Evolutionary conservation across 2,888 invertebrate species (phyloP).

Genomic region (Gisinianus flammeolus): DNA sequence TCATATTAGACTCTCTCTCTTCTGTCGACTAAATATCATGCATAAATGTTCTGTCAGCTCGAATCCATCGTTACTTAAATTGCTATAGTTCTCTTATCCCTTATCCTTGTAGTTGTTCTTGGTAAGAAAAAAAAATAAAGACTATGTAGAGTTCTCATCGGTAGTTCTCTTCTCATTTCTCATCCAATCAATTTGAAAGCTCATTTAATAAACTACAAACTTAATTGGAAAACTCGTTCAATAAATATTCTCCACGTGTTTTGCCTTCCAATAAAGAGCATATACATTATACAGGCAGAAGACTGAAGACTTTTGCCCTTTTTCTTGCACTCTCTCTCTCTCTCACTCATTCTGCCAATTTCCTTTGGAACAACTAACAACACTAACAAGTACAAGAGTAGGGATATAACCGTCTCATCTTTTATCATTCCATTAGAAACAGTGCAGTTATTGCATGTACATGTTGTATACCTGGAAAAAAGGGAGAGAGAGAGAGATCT

Average conservation of each 20-base stretch:
- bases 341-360: not conserved
- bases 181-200: slow-evolving; percentile 19
- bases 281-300: not conserved
- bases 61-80: too few species aligned
- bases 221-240: slow-evolving; percentile 29
- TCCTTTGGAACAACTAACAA: not conserved
- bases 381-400: not conserved
- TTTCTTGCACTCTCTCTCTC: not conserved
- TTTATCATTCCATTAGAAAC: too few species aligned
- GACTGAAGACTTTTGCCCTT: not conserved
- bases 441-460: not conserved
- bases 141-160: too few species aligned
- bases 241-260: slow-evolving; percentile 28
- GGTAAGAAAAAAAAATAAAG: too few species aligned
- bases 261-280: not conserved
- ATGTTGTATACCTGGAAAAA: not conserved
- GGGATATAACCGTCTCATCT: not conserved
- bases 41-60: too few species aligned
- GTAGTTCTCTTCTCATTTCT: too few species aligned
- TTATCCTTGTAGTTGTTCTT: too few species aligned
- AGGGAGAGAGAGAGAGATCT: not conserved
- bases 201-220: slow-evolving; percentile 17
- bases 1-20: too few species aligned
- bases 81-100: too few species aligned
- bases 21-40: too few species aligned